Base-by-base conservation (phyloP, 1,140 invertebrate species). In the Drosophila albomicans region DNA sequence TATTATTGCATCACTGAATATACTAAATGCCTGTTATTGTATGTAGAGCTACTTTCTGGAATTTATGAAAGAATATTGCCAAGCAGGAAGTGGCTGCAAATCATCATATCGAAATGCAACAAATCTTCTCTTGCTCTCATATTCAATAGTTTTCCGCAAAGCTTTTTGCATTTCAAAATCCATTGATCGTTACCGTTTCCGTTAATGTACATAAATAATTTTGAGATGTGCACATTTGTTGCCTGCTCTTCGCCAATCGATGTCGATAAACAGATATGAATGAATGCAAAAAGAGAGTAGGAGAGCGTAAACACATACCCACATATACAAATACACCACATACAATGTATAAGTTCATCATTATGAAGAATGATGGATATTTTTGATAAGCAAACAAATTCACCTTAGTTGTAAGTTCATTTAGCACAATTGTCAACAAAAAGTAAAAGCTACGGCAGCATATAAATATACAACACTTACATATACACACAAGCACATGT, bases 371-470 rank as follows among this genome's bases (percentile, higher is more conserved):
- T 54, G 28, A 56, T 68, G 48, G 54, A 54, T 41, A 10, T 10
- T 38, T 62, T 68, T 74, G 56, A 61, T 74, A 74, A 65, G 66
- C 70, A 62, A 63, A 74, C 52, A 65, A 76, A 70, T 52, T 68
- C 58, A 59, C 45, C 48, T 46, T 79, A 76, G 62, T 45, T 51
- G 58, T 79, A 73, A 84, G 72, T 71, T 84, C 62, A 65, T 81
- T 81, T 85, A 85, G 81, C 78, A 78, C 82, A 85, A 85, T 85
- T 85, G 57, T 63, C 57, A 45, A 28, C 45, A 41, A 11, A 11
- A 43, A 38, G 1, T 3, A 10, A 13, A 52, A 67, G 45, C 25
- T 65, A 56, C 51, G 43, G n/a, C 32, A 45, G 7, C n/a, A 30
- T 35, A 8, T 10, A 38, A 38, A 38, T 38, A 38, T 38, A 38